Evolutionary conservation across 30 jellyfish, hydroid and myxozoan genomes (phyloP).

Genomic region (Pseudorhiza aurosa): DNA sequence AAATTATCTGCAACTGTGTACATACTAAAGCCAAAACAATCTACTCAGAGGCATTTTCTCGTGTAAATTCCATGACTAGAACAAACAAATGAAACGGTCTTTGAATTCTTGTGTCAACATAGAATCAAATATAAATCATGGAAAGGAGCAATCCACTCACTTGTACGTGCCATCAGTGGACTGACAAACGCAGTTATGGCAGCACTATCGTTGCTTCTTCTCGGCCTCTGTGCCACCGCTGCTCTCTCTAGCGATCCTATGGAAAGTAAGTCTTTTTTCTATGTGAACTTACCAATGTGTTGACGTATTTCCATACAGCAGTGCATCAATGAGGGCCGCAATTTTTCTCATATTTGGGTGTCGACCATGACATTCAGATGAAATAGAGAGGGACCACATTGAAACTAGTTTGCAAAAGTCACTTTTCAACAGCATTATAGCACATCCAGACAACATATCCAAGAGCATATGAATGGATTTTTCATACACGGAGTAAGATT

Average conservation of each 20-base stretch:
- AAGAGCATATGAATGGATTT: too few relatives aligned
- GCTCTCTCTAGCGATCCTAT: neutral
- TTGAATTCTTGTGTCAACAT: neutral
- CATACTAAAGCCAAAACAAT: neutral
- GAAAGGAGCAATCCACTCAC: neutral
- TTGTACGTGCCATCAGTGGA: neutral
- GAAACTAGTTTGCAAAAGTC: too few relatives aligned
- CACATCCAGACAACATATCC: too few relatives aligned
- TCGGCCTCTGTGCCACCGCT: constrained; percentile 13
- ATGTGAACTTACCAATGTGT: neutral
- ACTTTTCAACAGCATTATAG: too few relatives aligned
- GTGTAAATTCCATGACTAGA: neutral
- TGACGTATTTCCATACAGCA: too few relatives aligned
- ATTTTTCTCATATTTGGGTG: too few relatives aligned
- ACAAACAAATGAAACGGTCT: neutral
- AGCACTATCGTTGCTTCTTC: constrained; percentile 7
- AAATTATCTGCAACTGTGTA: neutral
- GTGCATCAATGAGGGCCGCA: too few relatives aligned
- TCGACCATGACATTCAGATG: too few relatives aligned
- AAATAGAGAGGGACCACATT: too few relatives aligned
- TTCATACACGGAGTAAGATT: too few relatives aligned
- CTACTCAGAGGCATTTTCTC: neutral
- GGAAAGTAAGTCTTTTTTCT: constrained; percentile 20
- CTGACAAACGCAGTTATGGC: neutral
- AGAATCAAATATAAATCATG: neutral